Evolutionary conservation across 2,888 invertebrate genomes (phyloP).

Genomic region (Eugnorisma glareosa): DNA sequence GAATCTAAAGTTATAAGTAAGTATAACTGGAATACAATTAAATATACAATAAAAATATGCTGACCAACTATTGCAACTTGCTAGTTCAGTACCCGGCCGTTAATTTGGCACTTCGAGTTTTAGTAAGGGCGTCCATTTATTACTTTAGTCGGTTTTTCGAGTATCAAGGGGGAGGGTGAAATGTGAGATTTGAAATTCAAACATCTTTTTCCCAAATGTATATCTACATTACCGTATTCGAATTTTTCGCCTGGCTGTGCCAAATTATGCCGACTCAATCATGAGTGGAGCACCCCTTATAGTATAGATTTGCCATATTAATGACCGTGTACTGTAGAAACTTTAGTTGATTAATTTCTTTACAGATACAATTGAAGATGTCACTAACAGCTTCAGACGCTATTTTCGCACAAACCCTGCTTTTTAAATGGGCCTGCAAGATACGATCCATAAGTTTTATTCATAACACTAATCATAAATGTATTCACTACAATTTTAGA

Average conservation of each 20-base stretch:
- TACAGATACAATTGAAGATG: constrained; percentile 77
- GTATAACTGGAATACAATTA: constrained; percentile 68
- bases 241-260: not conserved
- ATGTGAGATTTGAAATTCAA: not conserved
- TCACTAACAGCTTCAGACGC: constrained; percentile 72
- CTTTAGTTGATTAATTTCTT: constrained; percentile 64
- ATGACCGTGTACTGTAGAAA: constrained; percentile 11
- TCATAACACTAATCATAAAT: constrained; percentile 34
- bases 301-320: not conserved
- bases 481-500: constrained; percentile 86
- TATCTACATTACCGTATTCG: not conserved
- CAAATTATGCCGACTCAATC: not conserved
- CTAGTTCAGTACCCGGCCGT: not conserved
- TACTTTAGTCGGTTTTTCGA: too few relatives aligned
- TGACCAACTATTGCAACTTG: constrained; percentile 64
- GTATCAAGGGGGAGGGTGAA: too few relatives aligned
- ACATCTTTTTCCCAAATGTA: not conserved
- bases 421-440: constrained; percentile 69
- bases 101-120: not conserved
- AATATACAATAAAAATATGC: not conserved
- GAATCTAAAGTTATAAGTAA: constrained; percentile 97
- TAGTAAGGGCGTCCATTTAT: too few relatives aligned
- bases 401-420: constrained; percentile 68
- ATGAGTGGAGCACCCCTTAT: not conserved
- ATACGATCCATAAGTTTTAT: constrained; percentile 59